phyloP scores from a whole-genome alignment of 2,888 invertebrate species.

The Drosophila mimica region DNA sequence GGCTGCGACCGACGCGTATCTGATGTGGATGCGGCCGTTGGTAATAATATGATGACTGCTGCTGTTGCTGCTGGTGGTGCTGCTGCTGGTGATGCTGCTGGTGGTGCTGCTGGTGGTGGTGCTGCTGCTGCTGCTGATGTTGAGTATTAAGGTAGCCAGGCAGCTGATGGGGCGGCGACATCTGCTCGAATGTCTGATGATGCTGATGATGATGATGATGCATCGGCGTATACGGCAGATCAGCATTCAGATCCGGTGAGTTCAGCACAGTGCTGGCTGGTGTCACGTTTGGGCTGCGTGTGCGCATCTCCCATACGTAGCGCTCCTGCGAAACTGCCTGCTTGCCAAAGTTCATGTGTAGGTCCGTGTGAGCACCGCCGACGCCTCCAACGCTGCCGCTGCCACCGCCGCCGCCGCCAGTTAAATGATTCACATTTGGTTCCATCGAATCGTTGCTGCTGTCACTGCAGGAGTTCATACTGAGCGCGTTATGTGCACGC shows the following conservation, averaged over 20 bases:
- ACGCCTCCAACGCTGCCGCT: background rate
- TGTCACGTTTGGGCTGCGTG: slow-evolving; percentile 84
- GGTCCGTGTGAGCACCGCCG: slow-evolving; percentile 23
- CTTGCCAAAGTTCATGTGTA: slow-evolving; percentile 56
- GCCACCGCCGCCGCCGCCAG: background rate
- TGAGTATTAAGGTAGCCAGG: slow-evolving; percentile 25
- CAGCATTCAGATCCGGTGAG: slow-evolving; percentile 84
- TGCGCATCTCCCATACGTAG: slow-evolving; percentile 85
- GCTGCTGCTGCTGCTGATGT: slow-evolving; percentile 32
- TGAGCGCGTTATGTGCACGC: slow-evolving; percentile 5
- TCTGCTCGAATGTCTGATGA: slow-evolving; percentile 33
- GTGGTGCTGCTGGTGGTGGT: slow-evolving; percentile 20
- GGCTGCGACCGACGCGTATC: slow-evolving; percentile 84
- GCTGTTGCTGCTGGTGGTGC: slow-evolving; percentile 31
- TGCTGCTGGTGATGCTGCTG: slow-evolving; percentile 28
- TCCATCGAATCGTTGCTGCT: slow-evolving; percentile 72
- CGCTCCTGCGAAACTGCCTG: slow-evolving; percentile 71
- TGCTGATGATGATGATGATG: slow-evolving; percentile 59
- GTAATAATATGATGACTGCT: slow-evolving; percentile 56
- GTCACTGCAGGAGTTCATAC: slow-evolving; percentile 70
- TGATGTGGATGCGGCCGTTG: slow-evolving; percentile 79
- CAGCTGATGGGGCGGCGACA: slow-evolving; percentile 41
- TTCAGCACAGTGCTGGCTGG: slow-evolving; percentile 84
- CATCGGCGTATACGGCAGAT: slow-evolving; percentile 79
- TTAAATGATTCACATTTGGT: slow-evolving; percentile 39